Percentiles rank a stretch among this genome's conserved stretches.
Evolutionary conservation across 2,113 vertebrate genomes (phyloP).

Genomic region (Ailuropoda melanoleuca): DNA sequence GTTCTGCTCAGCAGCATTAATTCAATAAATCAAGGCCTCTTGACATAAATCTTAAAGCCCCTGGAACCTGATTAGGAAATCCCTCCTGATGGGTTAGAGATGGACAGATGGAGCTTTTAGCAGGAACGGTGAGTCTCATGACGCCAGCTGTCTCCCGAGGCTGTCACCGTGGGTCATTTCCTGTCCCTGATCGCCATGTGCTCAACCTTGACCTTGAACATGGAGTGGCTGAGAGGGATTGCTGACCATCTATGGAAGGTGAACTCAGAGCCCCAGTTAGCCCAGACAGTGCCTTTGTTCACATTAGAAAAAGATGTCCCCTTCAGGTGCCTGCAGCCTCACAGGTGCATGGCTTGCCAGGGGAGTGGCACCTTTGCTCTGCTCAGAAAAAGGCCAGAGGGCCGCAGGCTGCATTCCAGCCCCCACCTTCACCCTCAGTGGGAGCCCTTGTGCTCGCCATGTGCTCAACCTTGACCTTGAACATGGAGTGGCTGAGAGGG

Average conservation of each 20-base stretch:
- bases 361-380: background rate
- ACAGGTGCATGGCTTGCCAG: fast-evolving
- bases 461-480: background rate
- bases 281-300: background rate
- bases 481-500: background rate
- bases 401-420: background rate
- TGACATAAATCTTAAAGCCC: conserved; percentile 79
- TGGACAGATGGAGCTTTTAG: conserved; percentile 16
- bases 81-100: conserved; percentile 63
- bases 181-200: background rate
- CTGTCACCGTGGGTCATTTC: background rate
- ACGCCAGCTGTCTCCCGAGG: background rate
- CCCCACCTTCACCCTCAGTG: background rate
- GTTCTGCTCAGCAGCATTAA: conserved; percentile 82
- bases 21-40: conserved; percentile 80
- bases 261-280: background rate
- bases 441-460: background rate
- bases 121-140: background rate
- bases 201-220: background rate
- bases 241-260: background rate
- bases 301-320: background rate
- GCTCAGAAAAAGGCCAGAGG: background rate
- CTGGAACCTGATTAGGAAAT: conserved; percentile 78
- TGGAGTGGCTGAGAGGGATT: background rate
- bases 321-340: background rate